Conservation (phyloP, 2,797 vertebrate species). For the Eulemur coronatus region DNA sequence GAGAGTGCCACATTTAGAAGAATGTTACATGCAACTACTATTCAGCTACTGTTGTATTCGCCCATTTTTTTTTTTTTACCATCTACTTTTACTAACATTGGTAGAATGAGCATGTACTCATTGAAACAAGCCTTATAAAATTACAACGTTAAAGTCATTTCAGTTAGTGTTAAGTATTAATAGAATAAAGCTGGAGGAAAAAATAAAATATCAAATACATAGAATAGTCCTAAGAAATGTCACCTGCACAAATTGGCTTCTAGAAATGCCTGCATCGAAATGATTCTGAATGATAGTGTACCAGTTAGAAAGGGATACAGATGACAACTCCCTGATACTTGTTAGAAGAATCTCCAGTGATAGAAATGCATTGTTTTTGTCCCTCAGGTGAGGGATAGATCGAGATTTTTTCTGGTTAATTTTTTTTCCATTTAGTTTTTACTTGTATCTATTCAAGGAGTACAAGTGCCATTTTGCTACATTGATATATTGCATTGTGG, state of each 20-base stretch:
- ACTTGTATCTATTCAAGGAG: neutral
- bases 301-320: neutral
- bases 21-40: accelerated
- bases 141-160: neutral
- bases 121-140: neutral
- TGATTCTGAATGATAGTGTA: neutral
- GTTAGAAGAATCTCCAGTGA: neutral
- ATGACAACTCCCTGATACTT: neutral
- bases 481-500: neutral
- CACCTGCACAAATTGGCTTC: neutral
- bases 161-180: neutral
- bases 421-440: neutral
- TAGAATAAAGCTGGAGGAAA: neutral
- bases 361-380: neutral
- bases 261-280: neutral
- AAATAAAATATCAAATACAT: neutral
- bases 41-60: neutral
- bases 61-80: neutral
- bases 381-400: neutral
- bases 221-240: neutral
- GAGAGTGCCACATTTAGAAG: neutral
- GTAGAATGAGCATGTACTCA: neutral
- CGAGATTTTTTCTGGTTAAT: neutral
- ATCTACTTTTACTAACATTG: neutral
- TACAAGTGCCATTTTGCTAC: neutral